Base-by-base conservation (phyloP, 1,140 invertebrate genomes). In the Magallana gigas region DNA sequence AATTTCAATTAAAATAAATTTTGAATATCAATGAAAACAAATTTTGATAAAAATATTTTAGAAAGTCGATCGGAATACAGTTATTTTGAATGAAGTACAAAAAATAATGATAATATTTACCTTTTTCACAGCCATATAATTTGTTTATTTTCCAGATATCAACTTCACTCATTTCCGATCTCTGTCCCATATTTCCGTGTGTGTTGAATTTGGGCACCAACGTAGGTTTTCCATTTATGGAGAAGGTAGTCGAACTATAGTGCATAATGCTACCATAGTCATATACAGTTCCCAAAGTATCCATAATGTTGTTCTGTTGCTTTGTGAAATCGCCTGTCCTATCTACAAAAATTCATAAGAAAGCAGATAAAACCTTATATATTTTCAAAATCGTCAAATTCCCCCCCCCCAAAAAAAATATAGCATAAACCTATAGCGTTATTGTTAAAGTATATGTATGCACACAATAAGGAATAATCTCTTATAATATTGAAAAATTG, bases 251-350 rank as follows among this genome's bases (percentile, higher is more conserved):
- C 3, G 92, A 84, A 8, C 93, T 94, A 87, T 95, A 95, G 88
- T 95, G 95, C 95, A 95, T 95, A 64, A 95, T 93, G 16, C 94
- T 94, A 8, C 91, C 89, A 82, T 93, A 94, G 88, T 95, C 95
- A 86, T 95, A 91, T 2, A 90, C 85, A 2, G 91, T 86, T 29
- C 88, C 88, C 6, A 91, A 81, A 6, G 90, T 89, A 64, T 88
- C 84, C 48, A 88, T 82, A 12, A 86, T 84, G 8, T 57, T 87
- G 36, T 81, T 71, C 1, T 62, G 57, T 62, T 89, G 85, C 23
- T 84, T 64, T 4, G 59, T 60, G 71, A 89, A 89, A 48, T 89
- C 88, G 58, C 81, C 56, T 4, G 87, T 84, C 85, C 85, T 87
- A n/a, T 84, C 88, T 89, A 48, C 36, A 48, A 48, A 48, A 48